Base-by-base conservation (phyloP, 2,113 vertebrate species). In the Anolis carolinensis region DNA sequence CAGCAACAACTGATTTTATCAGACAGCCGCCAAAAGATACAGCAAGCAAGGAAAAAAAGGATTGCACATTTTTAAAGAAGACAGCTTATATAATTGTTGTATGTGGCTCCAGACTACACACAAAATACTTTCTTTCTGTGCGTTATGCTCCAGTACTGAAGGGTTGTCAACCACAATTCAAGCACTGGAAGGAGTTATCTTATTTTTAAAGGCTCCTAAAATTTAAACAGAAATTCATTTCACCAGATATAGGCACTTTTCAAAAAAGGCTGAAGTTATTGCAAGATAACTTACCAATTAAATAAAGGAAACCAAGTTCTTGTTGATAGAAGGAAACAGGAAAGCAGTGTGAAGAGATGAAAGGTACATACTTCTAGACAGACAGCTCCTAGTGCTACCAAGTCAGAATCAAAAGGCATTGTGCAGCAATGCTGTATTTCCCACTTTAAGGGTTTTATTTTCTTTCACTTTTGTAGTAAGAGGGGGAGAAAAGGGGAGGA, bases 41-140 rank as follows among this genome's bases (percentile, higher is more conserved):
- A 84, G 82, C 74, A 7, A 88, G 55, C 34, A 80, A 79, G 86
- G 82, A 77, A 74, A 20, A n/a, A 70, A 89, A 1, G 11, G 70
- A 82, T 65, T 3, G 62, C 76, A 48, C 78, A 2, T 75, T 44
- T 8, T 50, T 59, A 62, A 25, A 62, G 25, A 80, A 86, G 39
- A 36, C 23, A 16, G 67, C 32, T 71, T 70, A 34, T 39, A 23
- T 52, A 20, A 25, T 39, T 23, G 79, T 34, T 23, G 67, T 39
- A 62, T 72, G 34, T 50, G 23, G 7, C 25, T 39, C 48, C 32
- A 44, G 6, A 30, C 6, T 8, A 7, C 16, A 67, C 25, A 63
- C 20, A 67, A 14, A 76, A 32, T 7, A 32, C 7, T n/a, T 77
- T 65, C 63, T 50, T 32, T 48, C 62, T 67, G 25, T 20, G 30